Base-by-base conservation (phyloP, 2,888 invertebrate species). In the Drosophila borealis region DNA sequence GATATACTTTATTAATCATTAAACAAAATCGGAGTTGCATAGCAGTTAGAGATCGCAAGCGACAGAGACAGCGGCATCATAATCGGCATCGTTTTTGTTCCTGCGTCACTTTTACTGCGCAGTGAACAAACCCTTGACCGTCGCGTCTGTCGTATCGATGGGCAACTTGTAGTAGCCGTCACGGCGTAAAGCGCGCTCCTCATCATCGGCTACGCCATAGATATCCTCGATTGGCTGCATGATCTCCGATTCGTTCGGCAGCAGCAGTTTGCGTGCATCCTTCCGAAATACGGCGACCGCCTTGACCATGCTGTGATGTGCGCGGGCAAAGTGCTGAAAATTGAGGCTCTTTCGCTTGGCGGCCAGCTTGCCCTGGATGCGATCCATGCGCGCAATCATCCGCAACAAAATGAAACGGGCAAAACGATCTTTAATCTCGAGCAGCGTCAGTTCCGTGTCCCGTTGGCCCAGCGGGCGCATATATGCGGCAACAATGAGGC, bases 391-490 rank as follows among this genome's bases (percentile, higher is more conserved):
- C 0, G 90, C 81, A 4, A 92, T 77, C 19, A 92, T 66, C 5
- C 91, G 91, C 45, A 91, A 67, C 53, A 92, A 81, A 0, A 92
- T 77, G 57, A 87, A 92, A 10, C 91, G 90, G 0, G 89, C 85
- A 68, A 91, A 92, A n/a, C 91, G 91, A 68, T 92, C 90, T 79
- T 90, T 92, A 19, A 91, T 89, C 73, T 92, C 90, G 56, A 82
- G 46, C 59, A 85, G 42, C 0, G 90, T 77, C 51, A 89, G 8
- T 3, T 89, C 80, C 14, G 83, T 61, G 11, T 74, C 79, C 8
- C 57, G 37, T 0, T 37, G 44, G 0, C 63, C 69, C 48, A 86
- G 10, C 5, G 89, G 81, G 13, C 73, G 71, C 33, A 78, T 36
- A 45, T 88, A 90, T 3, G 85, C 78, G 10, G 69, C 59, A 19